Percentiles rank a stretch among this genome's conserved stretches.
phyloP scores from a whole-genome alignment of 2,888 invertebrate species.

The Dicranocentrus wangi region DNA sequence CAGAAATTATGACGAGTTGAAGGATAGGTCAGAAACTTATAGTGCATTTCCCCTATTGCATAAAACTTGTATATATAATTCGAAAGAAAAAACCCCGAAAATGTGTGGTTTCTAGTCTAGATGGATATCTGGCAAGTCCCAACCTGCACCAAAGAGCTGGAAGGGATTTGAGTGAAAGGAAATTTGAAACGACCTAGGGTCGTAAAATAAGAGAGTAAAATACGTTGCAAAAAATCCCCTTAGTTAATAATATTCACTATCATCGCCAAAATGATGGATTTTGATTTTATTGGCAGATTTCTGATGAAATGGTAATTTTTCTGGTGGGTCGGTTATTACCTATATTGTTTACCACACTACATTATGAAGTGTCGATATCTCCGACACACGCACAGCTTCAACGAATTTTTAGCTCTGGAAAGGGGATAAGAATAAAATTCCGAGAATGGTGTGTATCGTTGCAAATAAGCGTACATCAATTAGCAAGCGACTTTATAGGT shows the following conservation, averaged over 20 bases:
- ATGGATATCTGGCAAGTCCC: neutral
- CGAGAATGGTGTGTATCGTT: slow-evolving; percentile 10
- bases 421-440: slow-evolving; percentile 36
- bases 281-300: slow-evolving; percentile 56
- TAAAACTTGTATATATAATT: no score
- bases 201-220: neutral
- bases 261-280: slow-evolving; percentile 35
- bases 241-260: slow-evolving; percentile 9
- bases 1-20: neutral
- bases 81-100: no score
- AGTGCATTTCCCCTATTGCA: no score
- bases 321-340: neutral
- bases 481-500: slow-evolving; percentile 41
- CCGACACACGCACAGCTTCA: slow-evolving; percentile 8
- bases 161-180: slow-evolving; percentile 38
- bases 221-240: neutral
- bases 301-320: slow-evolving; percentile 51
- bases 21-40: slow-evolving; percentile 21
- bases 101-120: no score
- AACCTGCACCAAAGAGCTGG: slow-evolving; percentile 27
- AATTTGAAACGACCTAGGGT: neutral
- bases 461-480: slow-evolving; percentile 13
- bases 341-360: neutral
- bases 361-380: slow-evolving; percentile 1
- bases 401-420: no score